These are phyloP conservation scores for Acanthurus tractus DNA, from an alignment of 2,797 vertebrate species.

Conservation along the genomic window DNA sequence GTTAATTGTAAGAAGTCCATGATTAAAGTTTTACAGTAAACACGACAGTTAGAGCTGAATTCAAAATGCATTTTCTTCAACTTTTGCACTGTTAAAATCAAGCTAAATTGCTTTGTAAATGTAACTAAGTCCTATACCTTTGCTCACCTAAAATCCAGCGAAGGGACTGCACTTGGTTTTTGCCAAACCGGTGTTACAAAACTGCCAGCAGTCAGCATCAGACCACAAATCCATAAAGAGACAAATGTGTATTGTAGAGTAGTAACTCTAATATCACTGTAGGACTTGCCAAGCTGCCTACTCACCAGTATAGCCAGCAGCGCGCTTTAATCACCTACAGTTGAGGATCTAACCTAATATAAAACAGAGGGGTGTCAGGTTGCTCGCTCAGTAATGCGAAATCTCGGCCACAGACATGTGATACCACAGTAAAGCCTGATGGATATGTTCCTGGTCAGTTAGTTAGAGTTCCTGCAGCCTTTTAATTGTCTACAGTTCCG, in stretches of 20 bases:
- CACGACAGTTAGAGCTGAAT: neutral
- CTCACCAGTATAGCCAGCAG: constrained; percentile 34
- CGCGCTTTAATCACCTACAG: constrained; percentile 45
- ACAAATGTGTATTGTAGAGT: constrained; percentile 48
- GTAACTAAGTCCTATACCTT: neutral
- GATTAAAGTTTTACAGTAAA: neutral
- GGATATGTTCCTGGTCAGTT: constrained; percentile 44
- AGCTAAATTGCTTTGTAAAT: neutral
- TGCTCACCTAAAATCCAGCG: constrained; percentile 2
- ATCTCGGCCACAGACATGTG: constrained; percentile 5
- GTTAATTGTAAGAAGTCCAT: neutral
- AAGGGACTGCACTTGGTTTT: constrained; percentile 5
- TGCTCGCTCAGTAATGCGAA: constrained; percentile 28
- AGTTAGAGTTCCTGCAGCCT: constrained; percentile 4
- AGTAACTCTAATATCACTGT: constrained; percentile 30
- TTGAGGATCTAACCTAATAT: constrained; percentile 43
- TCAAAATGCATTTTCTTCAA: neutral
- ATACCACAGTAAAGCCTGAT: constrained; percentile 17
- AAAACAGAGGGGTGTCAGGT: constrained; percentile 45
- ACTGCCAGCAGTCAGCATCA: constrained; percentile 24
- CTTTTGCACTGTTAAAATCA: neutral
- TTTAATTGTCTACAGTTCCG: constrained; percentile 37
- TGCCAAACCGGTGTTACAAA: constrained; percentile 31
- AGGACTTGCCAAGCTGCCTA: constrained; percentile 31
- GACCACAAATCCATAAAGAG: constrained; percentile 41